These are phyloP conservation scores for Volucella bombylans DNA, from an alignment of 2,888 invertebrate species.

Conservation along the genomic window DNA sequence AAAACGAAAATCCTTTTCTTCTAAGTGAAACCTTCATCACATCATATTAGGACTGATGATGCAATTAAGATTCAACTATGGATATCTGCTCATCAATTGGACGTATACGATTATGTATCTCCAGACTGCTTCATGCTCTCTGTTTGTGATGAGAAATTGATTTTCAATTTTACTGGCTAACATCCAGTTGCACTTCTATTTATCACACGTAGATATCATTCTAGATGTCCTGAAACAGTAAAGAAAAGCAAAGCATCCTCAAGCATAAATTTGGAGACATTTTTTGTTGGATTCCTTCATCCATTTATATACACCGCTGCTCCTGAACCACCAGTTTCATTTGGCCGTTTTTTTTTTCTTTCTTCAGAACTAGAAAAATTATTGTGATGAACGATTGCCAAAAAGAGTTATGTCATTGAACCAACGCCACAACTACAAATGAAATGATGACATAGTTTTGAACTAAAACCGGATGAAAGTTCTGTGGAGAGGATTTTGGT, in stretches of 20 bases:
- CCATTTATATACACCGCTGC: slow-evolving; percentile 3
- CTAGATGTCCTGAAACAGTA: slow-evolving; percentile 1
- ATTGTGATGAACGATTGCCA: slow-evolving; percentile 67
- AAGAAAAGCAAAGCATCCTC: slow-evolving; percentile 16
- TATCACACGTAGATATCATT: not conserved
- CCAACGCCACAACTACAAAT: slow-evolving; percentile 27
- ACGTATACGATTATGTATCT: slow-evolving; percentile 21
- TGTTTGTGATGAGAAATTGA: slow-evolving; percentile 62
- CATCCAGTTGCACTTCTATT: slow-evolving; percentile 42
- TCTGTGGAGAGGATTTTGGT: slow-evolving; percentile 54
- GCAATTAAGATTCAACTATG: slow-evolving; percentile 37
- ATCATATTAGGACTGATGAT: slow-evolving; percentile 27
- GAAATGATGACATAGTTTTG: slow-evolving; percentile 67
- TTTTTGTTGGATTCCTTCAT: slow-evolving; percentile 3
- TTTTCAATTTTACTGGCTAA: slow-evolving; percentile 69
- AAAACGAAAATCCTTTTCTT: not conserved
- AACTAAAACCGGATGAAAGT: slow-evolving; percentile 12
- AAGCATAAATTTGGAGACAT: slow-evolving; percentile 62
- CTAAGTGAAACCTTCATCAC: slow-evolving; percentile 20
- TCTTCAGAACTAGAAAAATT: slow-evolving; percentile 24
- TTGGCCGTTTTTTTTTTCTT: slow-evolving; percentile 5
- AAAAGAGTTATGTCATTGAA: slow-evolving; percentile 66
- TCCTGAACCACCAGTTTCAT: slow-evolving; percentile 23
- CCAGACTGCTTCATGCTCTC: too few species aligned
- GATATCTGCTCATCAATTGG: slow-evolving; percentile 29